Percentiles rank a stretch among this genome's conserved stretches.
Evolutionary conservation across 2,113 vertebrate species (phyloP).

Genomic region (Megalops atlanticus): DNA sequence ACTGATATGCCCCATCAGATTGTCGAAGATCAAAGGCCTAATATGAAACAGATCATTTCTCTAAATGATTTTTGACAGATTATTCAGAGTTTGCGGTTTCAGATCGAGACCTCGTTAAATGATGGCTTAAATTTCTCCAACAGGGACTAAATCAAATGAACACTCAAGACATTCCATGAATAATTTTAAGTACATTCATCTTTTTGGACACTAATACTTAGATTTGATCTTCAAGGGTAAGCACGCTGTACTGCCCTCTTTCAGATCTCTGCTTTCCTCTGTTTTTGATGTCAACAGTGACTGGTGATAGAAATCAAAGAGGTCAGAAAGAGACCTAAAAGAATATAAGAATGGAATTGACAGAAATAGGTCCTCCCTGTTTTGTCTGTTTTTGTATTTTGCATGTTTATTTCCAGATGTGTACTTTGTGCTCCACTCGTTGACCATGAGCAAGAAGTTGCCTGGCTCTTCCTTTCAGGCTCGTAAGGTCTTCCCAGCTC

Average conservation of each 20-base stretch:
- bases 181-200: not conserved
- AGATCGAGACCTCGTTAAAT: not conserved
- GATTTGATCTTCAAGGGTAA: not conserved
- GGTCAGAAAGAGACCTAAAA: no score
- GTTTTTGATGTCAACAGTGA: not conserved
- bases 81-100: not conserved
- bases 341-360: no score
- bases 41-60: not conserved
- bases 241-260: not conserved
- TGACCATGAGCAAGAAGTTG: not conserved
- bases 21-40: not conserved
- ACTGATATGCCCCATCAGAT: slow-evolving; percentile 6
- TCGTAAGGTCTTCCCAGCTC: no score
- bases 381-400: no score
- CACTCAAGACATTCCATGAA: not conserved
- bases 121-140: not conserved
- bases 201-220: not conserved
- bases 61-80: not conserved
- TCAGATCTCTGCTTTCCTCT: not conserved
- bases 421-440: not conserved
- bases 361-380: no score
- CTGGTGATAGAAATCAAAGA: no score
- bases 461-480: not conserved
- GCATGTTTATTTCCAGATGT: not conserved
- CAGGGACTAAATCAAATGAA: not conserved